These are phyloP conservation scores for Heliangelus exortis DNA, from an alignment of 2,797 vertebrate species.

Conservation along the genomic window DNA sequence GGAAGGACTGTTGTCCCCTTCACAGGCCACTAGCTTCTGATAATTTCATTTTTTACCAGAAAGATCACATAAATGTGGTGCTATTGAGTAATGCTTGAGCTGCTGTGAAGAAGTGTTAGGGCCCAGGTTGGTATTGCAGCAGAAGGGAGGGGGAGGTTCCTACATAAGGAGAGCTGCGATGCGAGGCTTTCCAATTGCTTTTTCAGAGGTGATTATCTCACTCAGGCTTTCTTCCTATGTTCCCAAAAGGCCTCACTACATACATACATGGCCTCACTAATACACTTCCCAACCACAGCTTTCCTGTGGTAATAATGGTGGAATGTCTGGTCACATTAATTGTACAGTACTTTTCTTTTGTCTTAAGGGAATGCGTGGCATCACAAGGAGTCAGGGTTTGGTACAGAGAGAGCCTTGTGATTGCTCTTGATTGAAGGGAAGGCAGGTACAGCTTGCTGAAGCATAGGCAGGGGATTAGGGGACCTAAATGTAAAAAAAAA, in stretches of 20 bases:
- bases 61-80: slow-evolving; percentile 30
- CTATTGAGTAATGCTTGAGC: neutral
- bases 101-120: neutral
- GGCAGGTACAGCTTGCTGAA: neutral
- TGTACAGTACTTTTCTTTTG: neutral
- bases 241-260: neutral
- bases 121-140: neutral
- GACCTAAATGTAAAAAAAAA: neutral
- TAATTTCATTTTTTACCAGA: slow-evolving; percentile 83
- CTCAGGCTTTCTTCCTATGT: neutral
- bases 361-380: rapidly evolving
- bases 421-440: neutral
- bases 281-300: neutral
- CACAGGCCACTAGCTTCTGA: slow-evolving; percentile 84
- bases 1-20: slow-evolving; percentile 82
- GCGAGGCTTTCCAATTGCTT: rapidly evolving
- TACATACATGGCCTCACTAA: rapidly evolving
- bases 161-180: rapidly evolving
- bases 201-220: neutral
- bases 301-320: neutral
- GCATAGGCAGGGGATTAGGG: neutral
- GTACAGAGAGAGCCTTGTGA: neutral
- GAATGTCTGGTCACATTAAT: neutral
- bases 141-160: neutral
- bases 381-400: neutral